Conservation (phyloP, 1,140 invertebrate species). For the Nylanderia fulva region DNA sequence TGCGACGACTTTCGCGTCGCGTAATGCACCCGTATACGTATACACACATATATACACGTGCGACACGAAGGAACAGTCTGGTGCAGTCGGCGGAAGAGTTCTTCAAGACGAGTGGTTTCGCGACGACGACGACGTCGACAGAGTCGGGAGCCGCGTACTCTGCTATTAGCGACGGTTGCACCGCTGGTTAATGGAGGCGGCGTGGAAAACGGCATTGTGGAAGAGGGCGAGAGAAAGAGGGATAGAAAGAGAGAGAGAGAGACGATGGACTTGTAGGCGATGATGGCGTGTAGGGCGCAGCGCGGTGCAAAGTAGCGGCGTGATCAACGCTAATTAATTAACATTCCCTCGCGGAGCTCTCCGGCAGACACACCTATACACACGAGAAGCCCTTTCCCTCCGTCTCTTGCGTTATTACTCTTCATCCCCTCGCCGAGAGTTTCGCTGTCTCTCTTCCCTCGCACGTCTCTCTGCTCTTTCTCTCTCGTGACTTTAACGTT, state of each 20-base stretch:
- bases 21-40: background rate
- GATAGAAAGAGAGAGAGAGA: conserved; percentile 13
- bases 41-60: background rate
- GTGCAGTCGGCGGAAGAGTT: conserved; percentile 41
- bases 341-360: conserved; percentile 73
- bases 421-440: conserved; percentile 13
- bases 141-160: conserved; percentile 44
- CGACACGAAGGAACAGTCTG: conserved; percentile 32
- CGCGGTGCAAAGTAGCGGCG: conserved; percentile 71
- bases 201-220: conserved; percentile 40
- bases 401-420: conserved; percentile 15
- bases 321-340: conserved; percentile 78
- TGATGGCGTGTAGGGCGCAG: conserved; percentile 57
- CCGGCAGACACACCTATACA: conserved; percentile 74
- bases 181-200: conserved; percentile 63
- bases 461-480: conserved; percentile 13
- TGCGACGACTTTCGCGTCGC: conserved; percentile 19
- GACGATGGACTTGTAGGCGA: conserved; percentile 3
- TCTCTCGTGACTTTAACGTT: conserved; percentile 65
- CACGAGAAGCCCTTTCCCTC: conserved; percentile 41
- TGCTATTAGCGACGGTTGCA: conserved; percentile 64
- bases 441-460: conserved; percentile 33
- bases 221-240: background rate
- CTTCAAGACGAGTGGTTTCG: conserved; percentile 66
- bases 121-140: conserved; percentile 34